A percentile compares a stretch with the other conserved stretches of the same genome.
phyloP scores from a whole-genome alignment of 2,888 invertebrate genomes.

The Platynereis dumerilii region DNA sequence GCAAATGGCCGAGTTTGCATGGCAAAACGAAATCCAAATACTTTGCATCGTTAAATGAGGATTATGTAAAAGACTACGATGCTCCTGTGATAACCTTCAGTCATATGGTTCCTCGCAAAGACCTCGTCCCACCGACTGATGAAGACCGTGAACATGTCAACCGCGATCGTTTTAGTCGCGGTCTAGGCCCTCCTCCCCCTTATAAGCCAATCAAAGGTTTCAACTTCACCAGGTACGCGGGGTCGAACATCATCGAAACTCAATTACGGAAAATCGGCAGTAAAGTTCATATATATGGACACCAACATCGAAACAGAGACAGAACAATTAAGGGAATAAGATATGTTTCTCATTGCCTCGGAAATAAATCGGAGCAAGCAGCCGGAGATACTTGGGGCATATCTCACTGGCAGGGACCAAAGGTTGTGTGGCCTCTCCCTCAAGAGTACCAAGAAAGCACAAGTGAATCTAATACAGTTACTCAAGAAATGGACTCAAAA shows the following conservation, averaged over 20 bases:
- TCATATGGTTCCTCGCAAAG: slow-evolving; percentile 40
- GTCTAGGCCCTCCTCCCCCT: slow-evolving; percentile 18
- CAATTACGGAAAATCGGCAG: slow-evolving; percentile 35
- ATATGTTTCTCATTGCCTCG: slow-evolving; percentile 43
- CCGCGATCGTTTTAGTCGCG: slow-evolving; percentile 27
- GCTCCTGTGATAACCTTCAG: slow-evolving; percentile 40
- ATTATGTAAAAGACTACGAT: slow-evolving; percentile 24
- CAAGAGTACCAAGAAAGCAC: no score
- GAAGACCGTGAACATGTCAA: slow-evolving; percentile 30
- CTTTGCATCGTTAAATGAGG: slow-evolving; percentile 35
- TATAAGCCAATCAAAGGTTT: slow-evolving; percentile 29
- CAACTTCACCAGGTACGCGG: slow-evolving; percentile 42
- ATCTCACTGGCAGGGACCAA: slow-evolving; percentile 30
- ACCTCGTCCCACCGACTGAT: slow-evolving; percentile 32
- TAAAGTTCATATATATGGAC: slow-evolving; percentile 39
- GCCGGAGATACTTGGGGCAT: slow-evolving; percentile 69
- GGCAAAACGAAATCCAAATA: slow-evolving; percentile 32
- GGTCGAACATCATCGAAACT: slow-evolving; percentile 32
- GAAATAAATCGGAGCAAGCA: slow-evolving; percentile 32
- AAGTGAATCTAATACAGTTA: no score
- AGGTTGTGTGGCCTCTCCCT: slow-evolving; percentile 24
- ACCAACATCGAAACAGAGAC: slow-evolving; percentile 42
- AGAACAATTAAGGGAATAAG: slow-evolving; percentile 37
- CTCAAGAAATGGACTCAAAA: no score
- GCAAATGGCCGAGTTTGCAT: slow-evolving; percentile 33